phyloP scores from a whole-genome alignment of 2,888 invertebrate genomes.

The Cephus nigrinus region DNA sequence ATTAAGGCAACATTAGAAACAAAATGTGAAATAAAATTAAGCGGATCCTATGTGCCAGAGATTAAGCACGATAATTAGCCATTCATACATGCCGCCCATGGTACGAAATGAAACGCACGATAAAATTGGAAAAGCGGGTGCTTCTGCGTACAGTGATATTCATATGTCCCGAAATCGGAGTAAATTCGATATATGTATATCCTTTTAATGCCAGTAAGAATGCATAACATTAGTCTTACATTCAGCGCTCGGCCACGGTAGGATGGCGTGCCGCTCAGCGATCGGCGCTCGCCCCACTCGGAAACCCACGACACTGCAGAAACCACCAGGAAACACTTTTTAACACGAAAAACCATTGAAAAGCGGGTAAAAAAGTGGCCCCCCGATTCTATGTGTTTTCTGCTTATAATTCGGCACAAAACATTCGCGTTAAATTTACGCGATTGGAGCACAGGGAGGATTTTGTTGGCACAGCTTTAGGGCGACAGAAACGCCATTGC shows the following conservation, averaged over 20 bases:
- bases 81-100: not conserved
- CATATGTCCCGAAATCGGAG: not conserved
- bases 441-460: slow-evolving; percentile 4
- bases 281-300: slow-evolving; percentile 43
- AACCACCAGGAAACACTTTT: slow-evolving; percentile 36
- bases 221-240: slow-evolving; percentile 4
- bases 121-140: not conserved
- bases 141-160: not conserved
- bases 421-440: not conserved
- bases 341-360: slow-evolving; percentile 22
- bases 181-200: not conserved
- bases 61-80: not conserved
- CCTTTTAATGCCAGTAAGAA: not conserved
- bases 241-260: slow-evolving; percentile 39
- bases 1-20: not conserved
- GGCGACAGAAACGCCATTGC: slow-evolving; percentile 62
- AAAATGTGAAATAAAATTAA: not conserved
- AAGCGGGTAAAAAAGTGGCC: not conserved
- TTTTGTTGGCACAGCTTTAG: slow-evolving; percentile 41
- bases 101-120: not conserved
- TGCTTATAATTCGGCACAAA: not conserved
- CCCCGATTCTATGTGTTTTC: not conserved
- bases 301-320: slow-evolving; percentile 31
- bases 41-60: not conserved
- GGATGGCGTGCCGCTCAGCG: slow-evolving; percentile 60